phyloP scores from a whole-genome alignment of 2,888 invertebrate species.

The Ctena decussata region DNA sequence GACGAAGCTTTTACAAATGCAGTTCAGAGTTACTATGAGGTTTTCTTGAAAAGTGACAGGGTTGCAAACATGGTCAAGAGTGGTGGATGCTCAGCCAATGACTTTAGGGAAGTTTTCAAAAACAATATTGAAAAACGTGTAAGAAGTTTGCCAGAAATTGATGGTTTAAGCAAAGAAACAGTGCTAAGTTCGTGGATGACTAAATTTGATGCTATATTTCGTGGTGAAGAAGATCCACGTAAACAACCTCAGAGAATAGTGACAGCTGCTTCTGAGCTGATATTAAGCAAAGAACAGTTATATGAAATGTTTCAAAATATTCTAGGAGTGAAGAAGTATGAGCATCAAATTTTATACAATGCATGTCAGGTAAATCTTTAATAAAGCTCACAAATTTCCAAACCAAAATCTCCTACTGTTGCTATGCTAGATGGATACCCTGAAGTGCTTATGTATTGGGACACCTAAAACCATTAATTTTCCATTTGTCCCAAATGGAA shows the following conservation, averaged over 20 bases:
- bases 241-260: conserved; percentile 89
- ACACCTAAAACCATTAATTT: too few species aligned
- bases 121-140: conserved; percentile 99
- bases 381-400: too few species aligned
- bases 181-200: conserved; percentile 99
- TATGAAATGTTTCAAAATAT: conserved; percentile 99
- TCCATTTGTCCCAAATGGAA: too few species aligned
- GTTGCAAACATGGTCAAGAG: conserved; percentile 98
- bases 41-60: conserved; percentile 98
- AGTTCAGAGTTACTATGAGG: conserved; percentile 93
- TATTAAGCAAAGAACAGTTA: conserved; percentile 99
- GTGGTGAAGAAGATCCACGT: conserved; percentile 88
- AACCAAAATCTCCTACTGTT: too few species aligned
- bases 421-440: too few species aligned
- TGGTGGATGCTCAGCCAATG: conserved; percentile 99
- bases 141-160: conserved; percentile 98
- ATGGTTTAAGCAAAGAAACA: conserved; percentile 99
- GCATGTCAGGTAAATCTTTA: conserved; percentile 96
- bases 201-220: conserved; percentile 98
- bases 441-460: too few species aligned
- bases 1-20: conserved; percentile 97
- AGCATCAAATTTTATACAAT: conserved; percentile 99
- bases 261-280: conserved; percentile 90
- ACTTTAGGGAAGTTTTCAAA: conserved; percentile 99
- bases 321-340: conserved; percentile 99